Evolutionary conservation across 2,797 vertebrate genomes (phyloP).

Genomic region (Oceanodroma leucorhoa): DNA sequence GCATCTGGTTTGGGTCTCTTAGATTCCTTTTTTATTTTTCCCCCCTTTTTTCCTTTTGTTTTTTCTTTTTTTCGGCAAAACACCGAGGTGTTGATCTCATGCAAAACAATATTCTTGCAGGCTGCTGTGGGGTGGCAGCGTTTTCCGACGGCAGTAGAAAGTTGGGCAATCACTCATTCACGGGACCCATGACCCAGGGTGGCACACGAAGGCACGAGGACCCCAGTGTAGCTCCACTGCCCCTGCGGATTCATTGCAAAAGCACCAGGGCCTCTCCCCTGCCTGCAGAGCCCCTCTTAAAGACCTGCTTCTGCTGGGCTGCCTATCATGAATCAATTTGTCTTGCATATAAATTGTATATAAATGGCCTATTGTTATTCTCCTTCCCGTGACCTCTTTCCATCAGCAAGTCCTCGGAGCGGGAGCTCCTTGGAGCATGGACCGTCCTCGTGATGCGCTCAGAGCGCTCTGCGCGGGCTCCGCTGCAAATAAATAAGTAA

Average conservation of each 20-base stretch:
- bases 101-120: neutral
- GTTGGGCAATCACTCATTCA: neutral
- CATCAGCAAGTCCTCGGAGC: neutral
- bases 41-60: rapidly evolving
- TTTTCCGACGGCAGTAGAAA: neutral
- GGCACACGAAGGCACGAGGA: rapidly evolving
- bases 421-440: conserved; percentile 37
- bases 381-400: conserved; percentile 59
- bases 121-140: rapidly evolving
- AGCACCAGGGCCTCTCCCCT: neutral
- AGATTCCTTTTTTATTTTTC: neutral
- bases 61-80: neutral
- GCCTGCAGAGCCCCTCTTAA: neutral
- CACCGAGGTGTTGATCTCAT: rapidly evolving
- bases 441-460: neutral
- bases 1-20: neutral
- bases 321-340: conserved; percentile 58
- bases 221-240: rapidly evolving
- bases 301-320: neutral
- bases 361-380: conserved; percentile 60
- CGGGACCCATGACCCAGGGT: neutral
- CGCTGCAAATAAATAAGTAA: conserved; percentile 40
- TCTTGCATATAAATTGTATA: conserved; percentile 65
- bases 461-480: neutral
- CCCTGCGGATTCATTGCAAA: neutral